Evolutionary conservation across 2,113 vertebrate species (phyloP).

Genomic region (Bubo blakistoni): DNA sequence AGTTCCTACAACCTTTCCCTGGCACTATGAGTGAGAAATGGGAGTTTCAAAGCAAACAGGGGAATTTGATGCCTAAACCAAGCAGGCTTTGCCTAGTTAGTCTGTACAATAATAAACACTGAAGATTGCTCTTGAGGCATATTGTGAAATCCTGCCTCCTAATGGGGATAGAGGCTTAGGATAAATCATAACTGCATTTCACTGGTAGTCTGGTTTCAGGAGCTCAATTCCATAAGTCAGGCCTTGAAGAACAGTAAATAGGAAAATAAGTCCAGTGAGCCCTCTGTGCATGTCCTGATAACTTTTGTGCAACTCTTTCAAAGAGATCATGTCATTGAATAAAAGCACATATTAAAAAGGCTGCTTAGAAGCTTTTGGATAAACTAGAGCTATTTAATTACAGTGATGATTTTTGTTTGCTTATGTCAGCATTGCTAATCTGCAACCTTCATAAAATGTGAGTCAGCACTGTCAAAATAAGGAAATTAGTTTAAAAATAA

Average conservation of each 20-base stretch:
- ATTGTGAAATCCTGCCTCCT: not conserved
- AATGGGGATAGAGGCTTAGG: not conserved
- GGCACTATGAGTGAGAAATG: not conserved
- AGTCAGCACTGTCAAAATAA: not conserved
- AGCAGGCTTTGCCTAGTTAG: not conserved
- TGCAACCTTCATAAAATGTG: not conserved
- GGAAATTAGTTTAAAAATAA: not conserved
- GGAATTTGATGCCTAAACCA: not conserved
- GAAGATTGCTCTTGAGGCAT: not conserved
- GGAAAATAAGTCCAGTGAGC: not conserved
- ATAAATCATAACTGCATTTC: not conserved
- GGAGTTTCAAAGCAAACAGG: not conserved
- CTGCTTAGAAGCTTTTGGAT: not conserved
- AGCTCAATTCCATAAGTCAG: not conserved
- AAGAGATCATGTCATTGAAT: not conserved
- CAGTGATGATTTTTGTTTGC: not conserved
- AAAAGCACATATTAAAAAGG: not conserved
- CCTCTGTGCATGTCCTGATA: not conserved
- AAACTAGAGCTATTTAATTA: not conserved
- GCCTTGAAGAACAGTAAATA: not conserved
- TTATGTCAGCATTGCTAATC: not conserved
- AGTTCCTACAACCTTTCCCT: not conserved
- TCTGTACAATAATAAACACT: not conserved
- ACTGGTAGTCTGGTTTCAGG: not conserved
- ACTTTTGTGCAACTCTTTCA: fast-evolving